phyloP scores from a whole-genome alignment of 1,140 invertebrate species.

The Drosophila busckii region DNA sequence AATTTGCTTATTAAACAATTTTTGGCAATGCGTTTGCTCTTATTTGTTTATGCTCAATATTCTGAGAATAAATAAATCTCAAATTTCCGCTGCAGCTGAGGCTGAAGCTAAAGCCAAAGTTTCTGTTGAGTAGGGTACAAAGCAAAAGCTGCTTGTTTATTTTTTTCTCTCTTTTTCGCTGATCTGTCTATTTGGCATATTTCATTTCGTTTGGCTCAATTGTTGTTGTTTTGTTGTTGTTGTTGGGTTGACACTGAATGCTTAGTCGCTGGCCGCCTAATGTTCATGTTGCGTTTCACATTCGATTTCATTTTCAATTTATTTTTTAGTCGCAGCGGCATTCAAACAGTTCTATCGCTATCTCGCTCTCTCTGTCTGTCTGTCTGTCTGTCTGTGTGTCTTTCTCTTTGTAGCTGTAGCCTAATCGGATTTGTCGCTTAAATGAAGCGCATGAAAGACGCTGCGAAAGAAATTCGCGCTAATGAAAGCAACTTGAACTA shows the following conservation, averaged over 20 bases:
- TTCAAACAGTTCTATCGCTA: too few relatives aligned
- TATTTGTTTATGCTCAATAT: constrained; percentile 55
- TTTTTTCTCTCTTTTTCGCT: too few relatives aligned
- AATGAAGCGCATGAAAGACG: constrained; percentile 70
- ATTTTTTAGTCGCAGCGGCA: constrained; percentile 53
- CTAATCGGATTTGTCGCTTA: constrained; percentile 75
- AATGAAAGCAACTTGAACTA: constrained; percentile 50
- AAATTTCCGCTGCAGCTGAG: constrained; percentile 50
- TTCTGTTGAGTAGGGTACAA: constrained; percentile 57
- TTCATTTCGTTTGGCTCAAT: constrained; percentile 19
- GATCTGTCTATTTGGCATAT: constrained; percentile 58
- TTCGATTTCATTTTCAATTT: constrained; percentile 74
- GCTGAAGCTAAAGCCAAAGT: constrained; percentile 5
- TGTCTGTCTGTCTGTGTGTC: too few relatives aligned
- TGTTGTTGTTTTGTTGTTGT: constrained; percentile 3
- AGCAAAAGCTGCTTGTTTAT: too few relatives aligned
- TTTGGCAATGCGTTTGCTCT: constrained; percentile 18
- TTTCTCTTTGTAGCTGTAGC: constrained; percentile 1
- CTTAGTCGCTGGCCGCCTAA: constrained; percentile 72
- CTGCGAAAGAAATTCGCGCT: constrained; percentile 69
- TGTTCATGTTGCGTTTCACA: constrained; percentile 74
- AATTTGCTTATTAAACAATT: too few relatives aligned
- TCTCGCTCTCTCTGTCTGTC: too few relatives aligned
- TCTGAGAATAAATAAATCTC: constrained; percentile 73
- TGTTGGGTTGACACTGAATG: constrained; percentile 58